Percentiles rank a stretch among this genome's conserved stretches.
Conservation (phyloP, 2,797 vertebrate species). For the Protosalanx chinensis region DNA sequence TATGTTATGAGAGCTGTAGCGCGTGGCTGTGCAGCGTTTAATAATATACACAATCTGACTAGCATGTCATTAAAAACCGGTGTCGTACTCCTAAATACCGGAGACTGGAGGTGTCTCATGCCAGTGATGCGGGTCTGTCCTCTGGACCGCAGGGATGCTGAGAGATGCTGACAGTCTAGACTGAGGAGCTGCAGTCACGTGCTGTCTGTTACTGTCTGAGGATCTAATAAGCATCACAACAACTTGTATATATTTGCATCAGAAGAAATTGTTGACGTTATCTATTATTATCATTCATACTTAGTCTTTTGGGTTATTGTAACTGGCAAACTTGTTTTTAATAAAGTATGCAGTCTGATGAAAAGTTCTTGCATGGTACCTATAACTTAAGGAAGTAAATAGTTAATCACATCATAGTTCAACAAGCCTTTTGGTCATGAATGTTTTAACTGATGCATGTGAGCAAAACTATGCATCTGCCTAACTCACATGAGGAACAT, state of each 20-base stretch:
- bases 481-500: slow-evolving; percentile 27
- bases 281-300: neutral
- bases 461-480: neutral
- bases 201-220: slow-evolving; percentile 61
- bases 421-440: neutral
- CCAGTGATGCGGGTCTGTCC: slow-evolving; percentile 50
- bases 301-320: neutral
- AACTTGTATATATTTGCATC: too few species aligned
- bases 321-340: neutral
- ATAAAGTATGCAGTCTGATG: too few species aligned
- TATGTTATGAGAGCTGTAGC: neutral
- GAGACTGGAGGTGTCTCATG: neutral
- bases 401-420: neutral
- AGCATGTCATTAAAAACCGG: neutral
- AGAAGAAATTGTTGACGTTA: too few species aligned
- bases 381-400: neutral
- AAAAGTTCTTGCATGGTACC: neutral
- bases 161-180: slow-evolving; percentile 43
- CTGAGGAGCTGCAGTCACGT: slow-evolving; percentile 70
- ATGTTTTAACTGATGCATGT: slow-evolving; percentile 19
- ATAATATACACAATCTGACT: neutral
- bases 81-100: neutral
- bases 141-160: slow-evolving; percentile 37
- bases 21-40: neutral
- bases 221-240: neutral